Conservation (phyloP, 2,888 invertebrate species). For the Candidula unifasciata region DNA sequence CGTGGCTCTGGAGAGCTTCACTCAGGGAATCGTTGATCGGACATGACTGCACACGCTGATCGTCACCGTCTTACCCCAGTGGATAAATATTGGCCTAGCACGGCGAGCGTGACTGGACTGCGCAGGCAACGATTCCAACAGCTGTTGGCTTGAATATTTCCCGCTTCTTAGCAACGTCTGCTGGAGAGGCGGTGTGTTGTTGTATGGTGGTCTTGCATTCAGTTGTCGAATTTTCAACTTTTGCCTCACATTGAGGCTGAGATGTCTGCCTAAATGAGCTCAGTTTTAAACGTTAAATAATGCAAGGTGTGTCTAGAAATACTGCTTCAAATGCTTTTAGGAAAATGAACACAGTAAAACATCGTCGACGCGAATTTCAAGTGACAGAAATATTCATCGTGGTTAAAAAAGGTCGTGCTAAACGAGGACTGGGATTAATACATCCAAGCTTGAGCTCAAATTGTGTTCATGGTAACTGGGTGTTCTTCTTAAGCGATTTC, state of each 20-base stretch:
- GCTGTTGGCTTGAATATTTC: slow-evolving; percentile 51
- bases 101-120: slow-evolving; percentile 46
- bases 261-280: too few relatives aligned
- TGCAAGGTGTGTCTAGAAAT: too few relatives aligned
- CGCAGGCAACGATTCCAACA: slow-evolving; percentile 35
- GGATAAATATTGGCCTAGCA: slow-evolving; percentile 44
- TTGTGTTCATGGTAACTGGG: too few relatives aligned
- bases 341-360: neutral
- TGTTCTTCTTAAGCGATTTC: too few relatives aligned
- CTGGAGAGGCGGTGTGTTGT: slow-evolving; percentile 43
- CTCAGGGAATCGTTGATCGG: slow-evolving; percentile 9
- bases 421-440: too few relatives aligned
- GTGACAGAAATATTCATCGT: too few relatives aligned
- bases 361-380: too few relatives aligned
- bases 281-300: too few relatives aligned
- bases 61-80: neutral
- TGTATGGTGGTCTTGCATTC: slow-evolving; percentile 32
- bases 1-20: neutral
- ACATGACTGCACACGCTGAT: slow-evolving; percentile 38
- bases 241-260: neutral
- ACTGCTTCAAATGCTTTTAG: too few relatives aligned
- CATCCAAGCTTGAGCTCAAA: too few relatives aligned
- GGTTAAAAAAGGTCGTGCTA: too few relatives aligned
- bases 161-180: slow-evolving; percentile 45
- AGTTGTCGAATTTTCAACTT: neutral